Evolutionary conservation across 1,140 invertebrate genomes (phyloP), one percentile per base, ranked within the genome.

Genomic region (Cylas formicarius): DNA sequence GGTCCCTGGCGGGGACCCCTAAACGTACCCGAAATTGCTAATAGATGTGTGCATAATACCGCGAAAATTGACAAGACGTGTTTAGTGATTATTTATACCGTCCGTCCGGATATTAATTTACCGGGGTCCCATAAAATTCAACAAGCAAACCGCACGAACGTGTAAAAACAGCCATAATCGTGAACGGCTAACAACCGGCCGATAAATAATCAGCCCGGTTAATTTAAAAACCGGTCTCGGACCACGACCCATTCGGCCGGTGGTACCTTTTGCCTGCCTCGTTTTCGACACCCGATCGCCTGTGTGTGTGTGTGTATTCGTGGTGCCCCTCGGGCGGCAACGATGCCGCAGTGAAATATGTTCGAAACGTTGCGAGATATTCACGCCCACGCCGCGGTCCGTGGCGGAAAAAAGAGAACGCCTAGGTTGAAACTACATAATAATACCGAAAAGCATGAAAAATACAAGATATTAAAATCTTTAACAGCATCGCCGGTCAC

Each of bases 101-200:
- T 11, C 11, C 29, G 29, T 5, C 29, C 5, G 5, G 29, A 31
- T 31, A 31, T 31, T 31, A 31, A 31, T 31, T 31, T 31, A 31
- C 29, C 29, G 29, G 29, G 11, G 29, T 31, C 29, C n/a, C 29
- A 31, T 31, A 31, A 31, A 31, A 31, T 31, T 31, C 29, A 31
- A 31, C 29, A 55, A 55, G 59, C 59, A 57, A 60, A 62, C 57
- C 59, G 56, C 57, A 61, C 58, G 55, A 59, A 64, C 58, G 62
- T 62, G 60, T 62, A 64, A 62, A 62, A 62, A 64, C 58, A 61
- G 58, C 60, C 52, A 63, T 63, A 64, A 62, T 64, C 62, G 56
- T 58, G 54, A 56, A 57, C 57, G 57, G 59, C 56, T 61, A 63
- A 61, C 58, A 59, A 60, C 56, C 59, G 52, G 44, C 48, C 55